phyloP scores from a whole-genome alignment of 2,888 invertebrate genomes.

The Cacoxenus indagator region DNA sequence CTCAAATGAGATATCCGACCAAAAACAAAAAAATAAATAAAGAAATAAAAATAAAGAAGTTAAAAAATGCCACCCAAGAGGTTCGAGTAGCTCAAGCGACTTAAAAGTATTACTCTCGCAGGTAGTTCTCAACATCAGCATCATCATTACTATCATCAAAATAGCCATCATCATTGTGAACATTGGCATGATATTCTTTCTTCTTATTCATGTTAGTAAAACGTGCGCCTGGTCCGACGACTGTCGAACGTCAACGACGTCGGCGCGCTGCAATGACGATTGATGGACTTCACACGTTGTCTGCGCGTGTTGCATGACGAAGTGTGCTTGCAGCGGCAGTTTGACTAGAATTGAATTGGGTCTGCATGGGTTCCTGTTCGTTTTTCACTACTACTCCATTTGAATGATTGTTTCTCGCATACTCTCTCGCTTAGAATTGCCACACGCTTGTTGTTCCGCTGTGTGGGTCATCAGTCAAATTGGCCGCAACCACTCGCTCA shows the following conservation, averaged over 20 bases:
- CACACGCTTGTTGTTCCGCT: slow-evolving; percentile 37
- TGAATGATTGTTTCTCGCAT: background rate
- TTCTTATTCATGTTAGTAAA: too few relatives aligned
- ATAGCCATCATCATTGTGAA: background rate
- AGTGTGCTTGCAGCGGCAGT: background rate
- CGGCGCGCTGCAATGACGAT: slow-evolving; percentile 41
- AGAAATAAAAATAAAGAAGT: background rate
- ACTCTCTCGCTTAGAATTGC: slow-evolving; percentile 1
- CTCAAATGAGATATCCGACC: slow-evolving; percentile 44
- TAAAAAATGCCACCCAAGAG: slow-evolving; percentile 1
- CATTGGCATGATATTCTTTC: background rate
- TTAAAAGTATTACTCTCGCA: background rate
- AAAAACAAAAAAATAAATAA: too few relatives aligned
- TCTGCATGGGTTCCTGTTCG: background rate
- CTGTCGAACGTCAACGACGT: background rate
- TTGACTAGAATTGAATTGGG: background rate
- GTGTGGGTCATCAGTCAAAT: slow-evolving; percentile 63
- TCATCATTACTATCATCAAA: background rate
- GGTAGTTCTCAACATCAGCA: background rate
- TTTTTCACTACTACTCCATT: background rate
- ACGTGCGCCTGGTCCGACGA: slow-evolving; percentile 14
- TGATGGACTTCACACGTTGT: slow-evolving; percentile 65
- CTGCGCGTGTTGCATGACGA: background rate
- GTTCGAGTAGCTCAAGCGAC: background rate
- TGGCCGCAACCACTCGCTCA: slow-evolving; percentile 44